Evolutionary conservation across 2,113 vertebrate species (phyloP), one percentile per base, ranked within the genome.

Genomic region (Morone chrysops): DNA sequence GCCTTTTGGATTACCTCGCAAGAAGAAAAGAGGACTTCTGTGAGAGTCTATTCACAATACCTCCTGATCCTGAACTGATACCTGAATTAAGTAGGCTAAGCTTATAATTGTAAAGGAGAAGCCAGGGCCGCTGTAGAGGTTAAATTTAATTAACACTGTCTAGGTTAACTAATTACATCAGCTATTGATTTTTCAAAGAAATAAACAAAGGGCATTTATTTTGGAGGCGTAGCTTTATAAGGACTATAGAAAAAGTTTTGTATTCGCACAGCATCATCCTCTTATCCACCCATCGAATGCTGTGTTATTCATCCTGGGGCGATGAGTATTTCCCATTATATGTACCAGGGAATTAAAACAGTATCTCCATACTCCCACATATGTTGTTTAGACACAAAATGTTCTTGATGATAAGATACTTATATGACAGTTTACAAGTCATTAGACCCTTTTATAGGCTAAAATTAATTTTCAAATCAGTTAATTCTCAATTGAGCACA

Each of bases 81-180:
- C 40, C 56, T 84, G 74, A 79, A 78, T 86, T 68, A 82, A 70
- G 75, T 1, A 10, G 48, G 60, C 56, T 85, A 81, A 84, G 73
- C 83, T 83, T 72, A 78, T 82, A 63, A 79, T 71, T 81, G 68
- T 43, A 40, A 73, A 78, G 74, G 59, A 1, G 17, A 76, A 81
- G 38, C 17, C 56, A 31, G 61, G 61, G 10, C 43, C 47, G 48
- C 54, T 69, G 38, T 20, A 31, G 40, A 82, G 65, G 67, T 80
- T 76, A 74, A 4, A 78, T 86, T 68, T 73, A 82, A 59, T 87
- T 80, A 75, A 82, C 78, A 47, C 78, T 8, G 51, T 38, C 61
- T 59, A 25, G 41, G 71, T 85, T 63, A 78, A 86, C 61, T 83
- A 78, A 89, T 89, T 87, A 75, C 69, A 87, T 80, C 63, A 82